These are phyloP conservation scores for Willowsia nigromaculata DNA, from an alignment of 2,888 invertebrate species.

Conservation along the genomic window DNA sequence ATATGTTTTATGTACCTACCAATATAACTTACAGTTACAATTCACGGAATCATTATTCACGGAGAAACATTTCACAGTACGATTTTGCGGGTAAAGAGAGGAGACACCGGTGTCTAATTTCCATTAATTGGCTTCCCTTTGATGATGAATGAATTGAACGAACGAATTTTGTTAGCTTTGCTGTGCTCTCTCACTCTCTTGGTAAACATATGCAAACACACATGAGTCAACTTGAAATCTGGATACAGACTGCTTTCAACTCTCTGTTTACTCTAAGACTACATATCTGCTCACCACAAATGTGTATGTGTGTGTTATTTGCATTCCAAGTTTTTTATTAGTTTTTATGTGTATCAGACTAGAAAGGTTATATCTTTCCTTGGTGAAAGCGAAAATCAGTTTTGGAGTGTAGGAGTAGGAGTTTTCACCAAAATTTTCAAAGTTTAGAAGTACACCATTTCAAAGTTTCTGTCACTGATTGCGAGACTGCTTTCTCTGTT, in stretches of 20 bases:
- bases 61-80: background rate
- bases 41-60: background rate
- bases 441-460: background rate
- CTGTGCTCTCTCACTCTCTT: background rate
- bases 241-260: background rate
- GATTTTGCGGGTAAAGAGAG: background rate
- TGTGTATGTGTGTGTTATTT: background rate
- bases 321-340: background rate
- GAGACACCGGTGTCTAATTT: constrained; percentile 52
- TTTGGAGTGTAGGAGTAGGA: background rate
- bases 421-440: background rate
- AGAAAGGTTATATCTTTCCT: background rate
- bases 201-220: background rate
- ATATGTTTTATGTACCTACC: background rate
- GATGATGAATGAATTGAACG: constrained; percentile 30
- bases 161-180: constrained; percentile 11
- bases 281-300: background rate
- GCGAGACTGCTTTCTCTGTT: background rate
- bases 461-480: background rate
- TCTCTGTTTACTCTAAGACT: background rate
- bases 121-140: constrained; percentile 59
- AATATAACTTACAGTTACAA: too few relatives aligned
- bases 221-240: background rate
- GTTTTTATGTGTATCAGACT: background rate
- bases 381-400: background rate